These are phyloP conservation scores for Pristionchus fissidentatus DNA, from an alignment of 2,888 invertebrate species.

Conservation along the genomic window DNA sequence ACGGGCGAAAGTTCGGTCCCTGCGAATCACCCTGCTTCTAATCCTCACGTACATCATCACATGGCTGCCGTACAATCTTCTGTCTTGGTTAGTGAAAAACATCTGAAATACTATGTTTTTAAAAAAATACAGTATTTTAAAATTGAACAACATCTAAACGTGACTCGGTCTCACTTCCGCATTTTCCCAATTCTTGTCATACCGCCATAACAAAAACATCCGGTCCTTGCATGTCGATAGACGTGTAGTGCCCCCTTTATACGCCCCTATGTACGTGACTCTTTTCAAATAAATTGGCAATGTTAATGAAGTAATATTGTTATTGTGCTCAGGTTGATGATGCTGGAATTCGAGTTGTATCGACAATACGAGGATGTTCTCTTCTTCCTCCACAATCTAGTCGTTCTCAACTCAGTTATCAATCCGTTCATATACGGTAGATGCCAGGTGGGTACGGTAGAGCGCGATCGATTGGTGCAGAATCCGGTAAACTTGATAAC, in stretches of 20 bases:
- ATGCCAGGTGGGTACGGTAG: conserved; percentile 2
- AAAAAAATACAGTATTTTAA: too few species aligned
- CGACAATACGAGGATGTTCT: conserved; percentile 58
- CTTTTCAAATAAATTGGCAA: too few species aligned
- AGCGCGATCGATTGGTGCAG: not conserved
- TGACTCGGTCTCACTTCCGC: too few species aligned
- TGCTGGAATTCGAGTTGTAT: conserved; percentile 61
- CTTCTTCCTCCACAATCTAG: conserved; percentile 63
- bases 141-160: too few species aligned
- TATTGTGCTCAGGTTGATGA: conserved; percentile 62
- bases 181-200: too few species aligned
- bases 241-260: not conserved
- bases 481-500: not conserved
- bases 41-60: conserved; percentile 67
- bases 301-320: not conserved
- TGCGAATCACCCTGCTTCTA: conserved; percentile 66
- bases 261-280: too few species aligned
- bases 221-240: too few species aligned
- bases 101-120: too few species aligned
- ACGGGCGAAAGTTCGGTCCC: conserved; percentile 58
- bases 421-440: conserved; percentile 68
- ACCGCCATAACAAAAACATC: too few species aligned
- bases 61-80: conserved; percentile 69
- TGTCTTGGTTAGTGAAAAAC: conserved; percentile 57
- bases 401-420: conserved; percentile 67